phyloP scores from a whole-genome alignment of 2,888 invertebrate species.

The Nymphalis urticae region DNA sequence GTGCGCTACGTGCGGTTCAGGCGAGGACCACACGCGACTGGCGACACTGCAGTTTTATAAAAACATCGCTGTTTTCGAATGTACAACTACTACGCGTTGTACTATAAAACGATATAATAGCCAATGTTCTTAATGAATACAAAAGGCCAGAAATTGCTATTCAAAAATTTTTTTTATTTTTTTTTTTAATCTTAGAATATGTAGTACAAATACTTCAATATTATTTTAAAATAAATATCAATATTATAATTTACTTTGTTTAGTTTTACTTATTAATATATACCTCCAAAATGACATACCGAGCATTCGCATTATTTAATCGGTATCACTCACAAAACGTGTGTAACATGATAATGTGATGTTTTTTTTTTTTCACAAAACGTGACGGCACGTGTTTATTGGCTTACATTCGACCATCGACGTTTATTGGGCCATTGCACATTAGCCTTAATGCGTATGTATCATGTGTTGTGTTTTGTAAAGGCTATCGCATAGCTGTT shows the following conservation, averaged over 20 bases:
- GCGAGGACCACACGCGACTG: slow-evolving; percentile 31
- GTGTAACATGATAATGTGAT: slow-evolving; percentile 19
- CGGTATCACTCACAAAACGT: slow-evolving; percentile 10
- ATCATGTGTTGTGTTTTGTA: slow-evolving; percentile 37
- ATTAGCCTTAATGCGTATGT: slow-evolving; percentile 46
- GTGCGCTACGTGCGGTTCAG: slow-evolving; percentile 26
- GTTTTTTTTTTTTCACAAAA: slow-evolving; percentile 16
- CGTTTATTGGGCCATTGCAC: slow-evolving; percentile 27
- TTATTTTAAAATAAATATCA: too few relatives aligned
- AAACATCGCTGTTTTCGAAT: slow-evolving; percentile 25
- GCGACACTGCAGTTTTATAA: slow-evolving; percentile 23
- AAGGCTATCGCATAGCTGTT: slow-evolving; percentile 45
- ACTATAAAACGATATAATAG: not conserved
- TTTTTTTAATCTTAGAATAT: too few relatives aligned
- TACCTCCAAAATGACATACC: not conserved
- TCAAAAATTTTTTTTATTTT: too few relatives aligned
- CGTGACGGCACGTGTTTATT: slow-evolving; percentile 19
- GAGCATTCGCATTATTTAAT: slow-evolving; percentile 4
- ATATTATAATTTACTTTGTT: too few relatives aligned
- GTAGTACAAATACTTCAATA: too few relatives aligned
- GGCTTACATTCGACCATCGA: slow-evolving; percentile 29
- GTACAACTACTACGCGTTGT: slow-evolving; percentile 18
- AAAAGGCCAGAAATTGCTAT: not conserved
- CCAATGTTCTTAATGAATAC: not conserved
- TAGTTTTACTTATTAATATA: too few relatives aligned